A percentile compares a stretch with the other conserved stretches of the same genome.
These are phyloP conservation scores for Clarias pachynema DNA, from an alignment of 2,797 vertebrate genomes.

Conservation along the genomic window DNA sequence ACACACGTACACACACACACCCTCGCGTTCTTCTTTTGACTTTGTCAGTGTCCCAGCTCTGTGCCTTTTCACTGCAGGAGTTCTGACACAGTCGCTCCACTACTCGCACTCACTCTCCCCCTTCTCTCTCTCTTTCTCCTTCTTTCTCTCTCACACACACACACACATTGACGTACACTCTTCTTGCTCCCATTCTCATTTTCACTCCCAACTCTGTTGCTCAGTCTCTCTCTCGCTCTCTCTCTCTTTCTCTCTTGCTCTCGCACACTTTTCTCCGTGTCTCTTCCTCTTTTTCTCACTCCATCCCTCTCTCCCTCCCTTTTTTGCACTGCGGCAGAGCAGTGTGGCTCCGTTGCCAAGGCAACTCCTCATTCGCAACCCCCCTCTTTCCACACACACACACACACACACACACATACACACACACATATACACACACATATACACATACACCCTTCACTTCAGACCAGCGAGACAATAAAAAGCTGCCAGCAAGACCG, in stretches of 20 bases:
- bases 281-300: conserved; percentile 8
- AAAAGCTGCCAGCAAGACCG: conserved; percentile 64
- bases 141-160: conserved; percentile 13
- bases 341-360: conserved; percentile 83
- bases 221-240: conserved; percentile 18
- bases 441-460: conserved; percentile 51
- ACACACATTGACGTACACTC: conserved; percentile 26
- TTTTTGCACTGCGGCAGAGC: conserved; percentile 80
- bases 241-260: conserved; percentile 5
- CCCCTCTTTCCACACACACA: conserved; percentile 51
- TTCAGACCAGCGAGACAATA: conserved; percentile 62
- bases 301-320: conserved; percentile 50
- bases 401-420: conserved; percentile 43
- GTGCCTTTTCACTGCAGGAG: conserved; percentile 49
- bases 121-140: conserved; percentile 34
- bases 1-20: conserved; percentile 12
- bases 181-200: conserved; percentile 44
- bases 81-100: conserved; percentile 48
- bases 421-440: background rate
- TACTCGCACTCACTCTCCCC: conserved; percentile 24
- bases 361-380: conserved; percentile 76
- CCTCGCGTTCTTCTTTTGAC: conserved; percentile 40
- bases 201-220: conserved; percentile 42
- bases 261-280: conserved; percentile 12
- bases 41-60: conserved; percentile 44